phyloP scores from a whole-genome alignment of 2,113 vertebrate species.

The Apteryx mantelli region DNA sequence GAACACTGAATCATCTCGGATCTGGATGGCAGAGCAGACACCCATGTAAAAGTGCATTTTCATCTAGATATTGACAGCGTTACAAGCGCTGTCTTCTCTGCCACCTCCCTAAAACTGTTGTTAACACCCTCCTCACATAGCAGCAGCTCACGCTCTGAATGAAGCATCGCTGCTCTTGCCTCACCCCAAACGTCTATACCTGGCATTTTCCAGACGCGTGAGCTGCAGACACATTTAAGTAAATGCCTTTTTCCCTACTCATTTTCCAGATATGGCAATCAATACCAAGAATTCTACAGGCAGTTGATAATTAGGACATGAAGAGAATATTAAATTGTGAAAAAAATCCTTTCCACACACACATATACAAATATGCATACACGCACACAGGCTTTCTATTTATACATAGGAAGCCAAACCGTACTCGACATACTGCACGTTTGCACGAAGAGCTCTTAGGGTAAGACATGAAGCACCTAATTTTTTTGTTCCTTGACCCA shows the following conservation, averaged over 20 bases:
- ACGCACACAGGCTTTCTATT: not conserved
- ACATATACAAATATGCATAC: too few relatives aligned
- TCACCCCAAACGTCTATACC: accelerated
- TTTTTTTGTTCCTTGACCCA: too few relatives aligned
- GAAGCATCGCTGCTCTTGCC: not conserved
- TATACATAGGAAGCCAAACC: not conserved
- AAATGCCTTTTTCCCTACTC: not conserved
- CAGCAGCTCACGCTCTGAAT: not conserved
- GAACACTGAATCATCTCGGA: not conserved
- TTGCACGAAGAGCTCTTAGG: not conserved
- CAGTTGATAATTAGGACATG: not conserved
- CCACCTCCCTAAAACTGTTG: not conserved
- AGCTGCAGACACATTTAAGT: not conserved
- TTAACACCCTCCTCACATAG: not conserved
- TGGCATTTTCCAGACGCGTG: not conserved
- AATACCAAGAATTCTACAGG: not conserved
- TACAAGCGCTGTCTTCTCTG: not conserved
- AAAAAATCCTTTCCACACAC: not conserved
- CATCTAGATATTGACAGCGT: not conserved
- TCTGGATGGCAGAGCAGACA: not conserved
- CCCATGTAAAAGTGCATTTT: not conserved
- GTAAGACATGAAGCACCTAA: accelerated
- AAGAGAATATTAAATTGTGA: not conserved
- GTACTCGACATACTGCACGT: accelerated
- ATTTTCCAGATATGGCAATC: not conserved